Base-by-base conservation (phyloP, 2,888 invertebrate species). In the Linnaemya tessellans region DNA sequence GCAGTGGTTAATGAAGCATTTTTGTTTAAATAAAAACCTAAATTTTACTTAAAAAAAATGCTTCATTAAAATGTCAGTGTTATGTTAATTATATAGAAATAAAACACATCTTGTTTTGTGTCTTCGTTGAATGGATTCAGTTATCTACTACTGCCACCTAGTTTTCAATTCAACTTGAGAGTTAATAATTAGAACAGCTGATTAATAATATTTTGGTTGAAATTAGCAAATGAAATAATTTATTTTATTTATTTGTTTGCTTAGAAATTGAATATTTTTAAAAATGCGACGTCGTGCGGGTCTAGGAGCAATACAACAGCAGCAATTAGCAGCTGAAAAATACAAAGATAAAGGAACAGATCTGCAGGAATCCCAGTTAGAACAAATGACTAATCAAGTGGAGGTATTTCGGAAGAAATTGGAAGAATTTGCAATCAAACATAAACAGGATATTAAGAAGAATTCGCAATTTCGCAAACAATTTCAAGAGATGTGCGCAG, bases 401-500 rank as follows among this genome's bases (percentile, higher is more conserved):
- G 98, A 98, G 84, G 96, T 97, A 1, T 99, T 99, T 91, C 95
- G 97, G 84, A 94, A 94, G 41, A 98, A 98, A 91, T 93, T 99
- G 51, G 98, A 99, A 92, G 97, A 98, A 88, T 99, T 99, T 92
- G 98, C 99, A 0, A 94, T 96, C 4, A 98, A 98, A 88, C 98
- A 99, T 91, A 97, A 98, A 90, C 96, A 94, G 88, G 98, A 99
- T 90, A 99, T 99, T 60, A 96, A 96, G 88, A 98, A 98, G 92
- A 97, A 99, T 92, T 95, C 98, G 0, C 96, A 97, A 89, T 99
- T 99, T 90, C 95, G 99, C 46, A 94, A 96, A 74, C 98, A 99
- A 92, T 99, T 99, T 91, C 98, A 98, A 90, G 98, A 98, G 93
- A 99, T 99, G 99, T 99, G 99, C 93, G 97, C 99, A 0, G 97